Conservation (phyloP, 1,140 invertebrate species). For the Calliphora vicina region DNA sequence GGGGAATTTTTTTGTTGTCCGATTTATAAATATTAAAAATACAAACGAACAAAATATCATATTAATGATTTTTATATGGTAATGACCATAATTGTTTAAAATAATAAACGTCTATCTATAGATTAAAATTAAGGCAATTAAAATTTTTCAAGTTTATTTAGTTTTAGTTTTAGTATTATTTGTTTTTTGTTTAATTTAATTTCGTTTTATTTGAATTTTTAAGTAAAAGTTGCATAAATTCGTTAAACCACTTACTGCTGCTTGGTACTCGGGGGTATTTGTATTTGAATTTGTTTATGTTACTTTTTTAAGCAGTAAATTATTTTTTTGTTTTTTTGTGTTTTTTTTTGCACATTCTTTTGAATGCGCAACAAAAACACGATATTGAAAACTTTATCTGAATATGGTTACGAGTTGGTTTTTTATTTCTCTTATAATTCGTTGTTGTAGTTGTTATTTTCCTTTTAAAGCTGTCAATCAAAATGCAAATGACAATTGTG, state of each 20-base stretch:
- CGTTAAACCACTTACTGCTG: neutral
- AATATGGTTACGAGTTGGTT: neutral
- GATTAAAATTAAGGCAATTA: constrained; percentile 21
- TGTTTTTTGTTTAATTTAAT: too few relatives aligned
- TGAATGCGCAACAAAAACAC: neutral
- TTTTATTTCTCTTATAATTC: neutral
- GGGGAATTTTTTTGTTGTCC: neutral
- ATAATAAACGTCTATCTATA: neutral
- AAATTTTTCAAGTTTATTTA: constrained; percentile 30
- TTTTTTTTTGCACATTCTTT: neutral
- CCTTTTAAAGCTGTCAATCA: constrained; percentile 27
- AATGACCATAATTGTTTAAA: constrained; percentile 29
- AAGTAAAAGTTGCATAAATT: neutral
- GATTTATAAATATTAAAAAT: neutral
- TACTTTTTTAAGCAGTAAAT: constrained; percentile 2
- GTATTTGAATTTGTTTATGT: neutral
- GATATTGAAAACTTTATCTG: neutral
- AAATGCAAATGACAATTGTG: constrained; percentile 30
- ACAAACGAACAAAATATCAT: neutral
- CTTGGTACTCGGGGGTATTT: neutral
- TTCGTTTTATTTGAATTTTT: too few relatives aligned
- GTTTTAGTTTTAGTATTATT: neutral
- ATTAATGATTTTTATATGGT: constrained; percentile 31
- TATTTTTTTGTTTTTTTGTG: too few relatives aligned
- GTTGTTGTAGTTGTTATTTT: neutral